Evolutionary conservation across 2,797 vertebrate species (phyloP).

Genomic region (Microcaecilia unicolor): DNA sequence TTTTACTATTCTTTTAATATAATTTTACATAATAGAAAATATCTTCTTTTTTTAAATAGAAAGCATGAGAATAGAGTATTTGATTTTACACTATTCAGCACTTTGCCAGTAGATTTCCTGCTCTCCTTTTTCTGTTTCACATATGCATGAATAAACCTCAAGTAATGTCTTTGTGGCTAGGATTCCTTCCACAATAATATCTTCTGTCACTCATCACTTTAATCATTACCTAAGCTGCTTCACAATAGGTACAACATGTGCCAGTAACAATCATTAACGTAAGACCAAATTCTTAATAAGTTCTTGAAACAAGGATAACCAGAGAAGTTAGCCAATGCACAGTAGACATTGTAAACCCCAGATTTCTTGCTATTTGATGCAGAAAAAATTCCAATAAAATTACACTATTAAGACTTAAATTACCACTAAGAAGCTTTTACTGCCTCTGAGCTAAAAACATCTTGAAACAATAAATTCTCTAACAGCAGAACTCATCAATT

Average conservation of each 20-base stretch:
- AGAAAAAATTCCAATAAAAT: constrained; percentile 9
- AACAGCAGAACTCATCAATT: background rate
- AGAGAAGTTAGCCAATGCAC: constrained; percentile 6
- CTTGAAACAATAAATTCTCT: background rate
- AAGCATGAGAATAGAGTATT: too few relatives aligned
- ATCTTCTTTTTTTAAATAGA: too few relatives aligned
- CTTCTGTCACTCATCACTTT: constrained; percentile 26
- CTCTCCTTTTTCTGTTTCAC: too few relatives aligned
- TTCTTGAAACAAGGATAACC: constrained; percentile 1
- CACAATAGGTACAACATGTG: background rate
- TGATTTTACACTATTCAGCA: too few relatives aligned
- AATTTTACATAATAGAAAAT: too few relatives aligned
- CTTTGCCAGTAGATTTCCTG: too few relatives aligned
- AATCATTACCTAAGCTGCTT: constrained; percentile 35
- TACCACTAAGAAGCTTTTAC: background rate
- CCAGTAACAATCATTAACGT: constrained; percentile 20
- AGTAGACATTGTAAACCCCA: constrained; percentile 8
- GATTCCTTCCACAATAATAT: constrained; percentile 17
- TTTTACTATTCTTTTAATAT: too few relatives aligned
- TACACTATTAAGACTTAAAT: background rate
- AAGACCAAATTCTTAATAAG: constrained; percentile 19
- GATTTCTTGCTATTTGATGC: background rate
- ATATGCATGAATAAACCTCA: constrained; percentile 6
- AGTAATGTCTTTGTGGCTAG: constrained; percentile 13
- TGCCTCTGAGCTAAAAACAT: background rate